Conservation (phyloP, 2,113 vertebrate species). For the Callionymus lyra region DNA sequence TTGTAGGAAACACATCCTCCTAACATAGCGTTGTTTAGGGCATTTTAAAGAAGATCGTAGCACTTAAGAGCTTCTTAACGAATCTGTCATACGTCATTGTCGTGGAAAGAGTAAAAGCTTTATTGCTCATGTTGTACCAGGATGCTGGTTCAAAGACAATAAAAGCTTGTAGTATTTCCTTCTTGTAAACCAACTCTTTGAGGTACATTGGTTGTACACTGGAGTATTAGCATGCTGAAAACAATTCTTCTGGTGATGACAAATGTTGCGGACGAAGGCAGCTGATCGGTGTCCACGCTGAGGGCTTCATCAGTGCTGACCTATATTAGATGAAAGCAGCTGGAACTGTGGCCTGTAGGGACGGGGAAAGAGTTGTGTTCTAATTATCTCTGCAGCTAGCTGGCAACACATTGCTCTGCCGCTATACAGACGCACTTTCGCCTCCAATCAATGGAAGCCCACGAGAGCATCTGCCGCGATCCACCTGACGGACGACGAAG, state of each 20-base stretch:
- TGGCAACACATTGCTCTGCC: conserved; percentile 35
- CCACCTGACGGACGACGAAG: conserved; percentile 21
- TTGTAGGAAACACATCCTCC: too few species aligned
- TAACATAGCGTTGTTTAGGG: too few species aligned
- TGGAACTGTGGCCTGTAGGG: conserved; percentile 62
- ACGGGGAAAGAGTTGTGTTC: conserved; percentile 61
- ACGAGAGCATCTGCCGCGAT: conserved; percentile 40
- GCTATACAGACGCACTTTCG: conserved; percentile 4
- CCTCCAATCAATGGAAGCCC: conserved; percentile 35
- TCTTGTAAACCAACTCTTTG: too few species aligned
- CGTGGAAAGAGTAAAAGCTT: too few species aligned
- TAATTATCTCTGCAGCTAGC: conserved; percentile 63
- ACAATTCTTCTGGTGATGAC: background rate
- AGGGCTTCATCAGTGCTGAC: conserved; percentile 63
- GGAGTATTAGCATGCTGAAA: too few species aligned
- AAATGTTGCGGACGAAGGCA: conserved; percentile 23
- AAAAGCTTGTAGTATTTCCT: too few species aligned
- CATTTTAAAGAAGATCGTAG: too few species aligned
- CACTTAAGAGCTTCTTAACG: too few species aligned
- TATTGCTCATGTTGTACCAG: too few species aligned
- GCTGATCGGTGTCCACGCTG: conserved; percentile 54
- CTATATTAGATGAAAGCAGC: conserved; percentile 67
- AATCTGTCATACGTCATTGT: too few species aligned
- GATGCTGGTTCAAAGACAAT: too few species aligned
- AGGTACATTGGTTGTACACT: too few species aligned